Evolutionary conservation across 2,113 vertebrate species (phyloP), one percentile per base, ranked within the genome.

Genomic region (Pollimyrus isidori): DNA sequence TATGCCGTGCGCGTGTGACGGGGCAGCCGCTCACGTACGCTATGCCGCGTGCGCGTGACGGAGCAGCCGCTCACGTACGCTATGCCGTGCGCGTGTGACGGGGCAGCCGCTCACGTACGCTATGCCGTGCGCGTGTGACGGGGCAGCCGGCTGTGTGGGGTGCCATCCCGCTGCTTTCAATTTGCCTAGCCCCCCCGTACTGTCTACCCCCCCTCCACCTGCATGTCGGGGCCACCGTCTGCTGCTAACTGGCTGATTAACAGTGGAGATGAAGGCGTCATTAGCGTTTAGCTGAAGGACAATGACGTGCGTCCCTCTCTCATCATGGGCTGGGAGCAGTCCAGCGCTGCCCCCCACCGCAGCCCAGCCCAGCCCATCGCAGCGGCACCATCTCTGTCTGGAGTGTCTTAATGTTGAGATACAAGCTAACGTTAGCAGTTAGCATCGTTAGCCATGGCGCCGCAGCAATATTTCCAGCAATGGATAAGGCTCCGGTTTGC

Each of bases 191-290:
- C 3, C 26, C 45, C 88, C 76, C 50, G 56, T 62, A n/a, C 56
- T 62, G 56, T 62, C 76, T 50, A n/a, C 46, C 49, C 80, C 23
- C 23, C 4, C 39, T 42, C 88, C 65, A 88, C 87, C 23, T 13
- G 30, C 26, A 39, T 35, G 48, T 56, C 35, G 69, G 39, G 80
- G 49, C 35, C 52, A 62, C 76, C 42, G 23, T 52, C 76, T 23
- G n/a, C 88, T 17, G 39, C 88, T 42, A 65, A 87, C 87, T 62
- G 58, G 56, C 52, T 62, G 87, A 65, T 87, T 87, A 87, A 23
- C 87, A 21, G 48, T 87, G 39, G 50, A 4, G 52, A 21, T 42
- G 35, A 85, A 85, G 42, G 73, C 73, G 73, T 80, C 73, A 58
- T 83, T 89, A 26, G 39, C 7, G 35, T 46, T 89, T 62, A 26